Percentiles rank a stretch among this genome's conserved stretches.
Conservation (phyloP, 2,797 vertebrate genomes). For the Tinamus major region DNA sequence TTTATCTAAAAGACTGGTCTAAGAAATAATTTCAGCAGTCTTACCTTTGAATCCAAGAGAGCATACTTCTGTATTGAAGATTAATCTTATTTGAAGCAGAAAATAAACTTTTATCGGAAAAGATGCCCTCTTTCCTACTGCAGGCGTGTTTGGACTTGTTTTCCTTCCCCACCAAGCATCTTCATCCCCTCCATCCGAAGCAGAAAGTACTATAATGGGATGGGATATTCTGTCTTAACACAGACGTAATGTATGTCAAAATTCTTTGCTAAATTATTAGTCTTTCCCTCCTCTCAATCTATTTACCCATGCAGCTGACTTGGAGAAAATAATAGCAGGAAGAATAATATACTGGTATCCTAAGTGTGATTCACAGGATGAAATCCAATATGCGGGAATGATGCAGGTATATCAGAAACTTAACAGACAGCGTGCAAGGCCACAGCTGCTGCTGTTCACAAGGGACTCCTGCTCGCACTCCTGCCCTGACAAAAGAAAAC, state of each 20-base stretch:
- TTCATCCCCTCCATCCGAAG: background rate
- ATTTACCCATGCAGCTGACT: background rate
- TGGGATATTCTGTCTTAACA: background rate
- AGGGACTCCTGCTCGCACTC: background rate
- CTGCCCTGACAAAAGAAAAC: background rate
- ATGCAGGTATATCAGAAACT: background rate
- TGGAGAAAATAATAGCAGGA: background rate
- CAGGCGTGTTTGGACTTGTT: background rate
- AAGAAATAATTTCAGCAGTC: background rate
- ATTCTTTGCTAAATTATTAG: background rate
- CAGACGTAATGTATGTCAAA: background rate
- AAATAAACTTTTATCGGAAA: background rate
- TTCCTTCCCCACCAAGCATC: rapidly evolving
- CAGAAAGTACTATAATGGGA: background rate
- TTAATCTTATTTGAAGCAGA: background rate
- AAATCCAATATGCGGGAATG: background rate
- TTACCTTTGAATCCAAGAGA: background rate
- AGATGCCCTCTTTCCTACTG: background rate
- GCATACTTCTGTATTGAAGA: background rate
- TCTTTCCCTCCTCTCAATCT: background rate
- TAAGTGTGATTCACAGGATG: background rate
- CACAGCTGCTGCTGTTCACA: background rate
- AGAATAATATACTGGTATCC: background rate
- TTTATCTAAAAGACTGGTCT: background rate
- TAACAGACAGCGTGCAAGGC: background rate